Percentiles rank a stretch among this genome's conserved stretches.
Conservation (phyloP, 2,113 vertebrate species). For the Circaetus cinerascens region DNA sequence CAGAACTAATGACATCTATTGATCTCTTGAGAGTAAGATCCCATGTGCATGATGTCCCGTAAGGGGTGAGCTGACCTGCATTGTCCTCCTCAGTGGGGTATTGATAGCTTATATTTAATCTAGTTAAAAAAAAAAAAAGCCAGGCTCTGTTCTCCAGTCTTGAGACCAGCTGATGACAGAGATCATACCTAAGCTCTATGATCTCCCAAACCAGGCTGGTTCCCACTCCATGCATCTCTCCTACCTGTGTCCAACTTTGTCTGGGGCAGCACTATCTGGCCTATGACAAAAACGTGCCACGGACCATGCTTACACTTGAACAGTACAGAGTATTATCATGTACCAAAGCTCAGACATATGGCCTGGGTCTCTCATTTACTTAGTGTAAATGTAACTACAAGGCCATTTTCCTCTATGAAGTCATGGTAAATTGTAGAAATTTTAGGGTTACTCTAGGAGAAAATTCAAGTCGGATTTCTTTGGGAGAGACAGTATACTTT, state of each 20-base stretch:
- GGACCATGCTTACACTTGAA: not conserved
- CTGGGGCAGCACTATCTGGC: not conserved
- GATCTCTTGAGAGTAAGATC: not conserved
- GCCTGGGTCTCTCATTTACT: not conserved
- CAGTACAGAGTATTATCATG: not conserved
- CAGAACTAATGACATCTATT: not conserved
- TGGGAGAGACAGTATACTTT: not conserved
- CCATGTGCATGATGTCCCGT: not conserved
- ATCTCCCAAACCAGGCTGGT: not conserved
- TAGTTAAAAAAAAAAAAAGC: too few relatives aligned
- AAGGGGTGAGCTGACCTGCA: not conserved
- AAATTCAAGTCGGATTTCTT: not conserved
- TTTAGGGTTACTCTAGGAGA: not conserved
- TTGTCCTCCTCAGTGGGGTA: not conserved
- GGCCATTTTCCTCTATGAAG: not conserved
- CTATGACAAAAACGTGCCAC: not conserved
- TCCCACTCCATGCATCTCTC: not conserved
- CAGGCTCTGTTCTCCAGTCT: not conserved
- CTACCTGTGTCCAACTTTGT: not conserved
- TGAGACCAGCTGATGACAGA: not conserved
- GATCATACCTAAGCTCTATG: not conserved
- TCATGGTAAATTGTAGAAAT: not conserved
- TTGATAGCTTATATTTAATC: not conserved
- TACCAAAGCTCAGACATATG: not conserved
- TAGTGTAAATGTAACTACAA: not conserved